These are phyloP conservation scores for Huso huso DNA, from an alignment of 2,797 vertebrate genomes.

Conservation along the genomic window DNA sequence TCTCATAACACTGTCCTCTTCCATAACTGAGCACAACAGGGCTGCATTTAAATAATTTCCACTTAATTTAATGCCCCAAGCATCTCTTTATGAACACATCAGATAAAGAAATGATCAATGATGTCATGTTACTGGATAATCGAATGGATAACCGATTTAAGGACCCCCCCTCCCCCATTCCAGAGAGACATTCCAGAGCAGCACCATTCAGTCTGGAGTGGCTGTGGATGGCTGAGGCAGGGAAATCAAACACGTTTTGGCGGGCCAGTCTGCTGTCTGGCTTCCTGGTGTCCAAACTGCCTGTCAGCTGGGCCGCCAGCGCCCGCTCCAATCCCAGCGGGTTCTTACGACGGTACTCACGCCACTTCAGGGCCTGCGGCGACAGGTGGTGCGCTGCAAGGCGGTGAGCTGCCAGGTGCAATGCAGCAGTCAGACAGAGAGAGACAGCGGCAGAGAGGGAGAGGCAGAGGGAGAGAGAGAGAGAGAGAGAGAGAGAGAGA, in stretches of 20 bases:
- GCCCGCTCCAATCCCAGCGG: conserved; percentile 73
- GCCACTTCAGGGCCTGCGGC: conserved; percentile 93
- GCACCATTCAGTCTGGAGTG: conserved; percentile 70
- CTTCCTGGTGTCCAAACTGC: conserved; percentile 56
- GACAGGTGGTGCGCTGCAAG: conserved; percentile 84
- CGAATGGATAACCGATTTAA: no score
- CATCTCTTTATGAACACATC: no score
- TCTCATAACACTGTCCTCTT: no score
- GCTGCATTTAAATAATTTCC: no score
- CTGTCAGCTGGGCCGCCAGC: conserved; percentile 44
- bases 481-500: not conserved
- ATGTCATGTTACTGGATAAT: no score
- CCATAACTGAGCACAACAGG: no score
- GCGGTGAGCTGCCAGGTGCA: not conserved
- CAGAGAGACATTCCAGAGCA: conserved; percentile 24
- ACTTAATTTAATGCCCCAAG: no score
- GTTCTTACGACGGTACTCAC: conserved; percentile 87
- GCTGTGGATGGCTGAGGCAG: conserved; percentile 51
- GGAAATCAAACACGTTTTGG: conserved; percentile 83
- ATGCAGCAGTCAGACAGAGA: conserved; percentile 1
- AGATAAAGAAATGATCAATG: no score
- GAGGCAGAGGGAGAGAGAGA: not conserved
- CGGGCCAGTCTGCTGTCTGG: conserved; percentile 56
- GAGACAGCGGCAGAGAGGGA: conserved; percentile 13
- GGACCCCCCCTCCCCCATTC: not conserved